Evolutionary conservation across 2,113 vertebrate genomes (phyloP), one percentile per base, ranked within the genome.

Genomic region (Melanotaenia duboulayi): DNA sequence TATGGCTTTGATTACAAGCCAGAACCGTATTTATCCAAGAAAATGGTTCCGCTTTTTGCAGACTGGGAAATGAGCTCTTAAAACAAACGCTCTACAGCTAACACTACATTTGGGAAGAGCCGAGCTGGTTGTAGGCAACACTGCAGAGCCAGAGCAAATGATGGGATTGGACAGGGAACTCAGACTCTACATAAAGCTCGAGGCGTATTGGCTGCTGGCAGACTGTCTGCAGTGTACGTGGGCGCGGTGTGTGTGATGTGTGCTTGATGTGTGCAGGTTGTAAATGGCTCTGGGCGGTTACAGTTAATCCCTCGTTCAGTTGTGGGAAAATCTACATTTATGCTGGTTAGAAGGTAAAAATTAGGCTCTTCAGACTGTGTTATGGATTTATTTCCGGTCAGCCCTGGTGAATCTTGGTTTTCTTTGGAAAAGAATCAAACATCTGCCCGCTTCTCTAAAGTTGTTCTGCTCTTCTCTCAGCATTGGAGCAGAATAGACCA

Each of bases 221-320:
- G 64, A 54, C 72, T 44, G 51, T 56, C 78, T 78, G 49, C 28
- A 67, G 48, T 66, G 76, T 39, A 63, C 60, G 63, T 60, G 67
- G 65, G 24, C 65, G 67, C 11, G 76, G 81, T 75, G 79, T 78
- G 74, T 90, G 74, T 89, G 87, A 90, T 91, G 81, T 75, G 79
- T 80, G 74, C 90, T 71, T 90, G 87, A 91, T 91, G 89, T 92
- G 91, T 89, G 85, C 71, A 84, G 75, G 80, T 89, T 83, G 87
- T 81, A 87, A 89, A 91, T 88, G 85, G 74, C 85, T 83, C 54
- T 11, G 4, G 80, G 81, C 77, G 58, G 68, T 89, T 85, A 76
- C 63, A 77, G 64, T 85, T 92, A 85, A 86, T 91, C 76, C 59
- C 54, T 70, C 13, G 0, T 72, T 88, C 75, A 89, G 75, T 88